Percentiles rank a stretch among this genome's conserved stretches.
Evolutionary conservation across 2,797 vertebrate species (phyloP).

Genomic region (Dryobates pubescens): DNA sequence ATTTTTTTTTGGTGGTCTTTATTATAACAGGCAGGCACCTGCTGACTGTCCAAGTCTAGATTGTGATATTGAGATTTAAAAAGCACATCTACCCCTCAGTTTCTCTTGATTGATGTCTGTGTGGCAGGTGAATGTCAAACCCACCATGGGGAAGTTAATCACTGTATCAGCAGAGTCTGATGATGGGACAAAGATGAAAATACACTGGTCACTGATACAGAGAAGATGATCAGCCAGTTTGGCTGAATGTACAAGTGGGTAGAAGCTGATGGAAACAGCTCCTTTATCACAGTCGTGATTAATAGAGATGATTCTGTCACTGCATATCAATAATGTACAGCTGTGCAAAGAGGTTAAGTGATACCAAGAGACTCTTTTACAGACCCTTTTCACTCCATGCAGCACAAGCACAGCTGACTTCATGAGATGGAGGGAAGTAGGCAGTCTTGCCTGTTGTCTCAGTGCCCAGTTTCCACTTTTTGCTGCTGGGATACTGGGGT

Average conservation of each 20-base stretch:
- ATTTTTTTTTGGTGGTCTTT: conserved; percentile 47
- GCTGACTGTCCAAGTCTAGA: conserved; percentile 49
- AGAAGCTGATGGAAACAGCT: background rate
- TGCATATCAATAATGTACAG: background rate
- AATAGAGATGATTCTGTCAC: background rate
- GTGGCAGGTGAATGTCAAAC: background rate
- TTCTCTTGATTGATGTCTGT: background rate
- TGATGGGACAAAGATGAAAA: background rate
- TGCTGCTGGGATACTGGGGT: background rate
- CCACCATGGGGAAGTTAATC: background rate
- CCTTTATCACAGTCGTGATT: background rate
- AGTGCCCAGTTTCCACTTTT: background rate
- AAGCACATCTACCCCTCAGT: background rate
- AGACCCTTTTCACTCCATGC: background rate
- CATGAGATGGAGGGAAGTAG: fast-evolving
- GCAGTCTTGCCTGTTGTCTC: background rate
- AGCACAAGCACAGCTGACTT: background rate
- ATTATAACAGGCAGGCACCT: conserved; percentile 75
- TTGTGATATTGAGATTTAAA: conserved; percentile 21
- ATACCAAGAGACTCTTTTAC: background rate
- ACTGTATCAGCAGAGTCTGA: background rate
- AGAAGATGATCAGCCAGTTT: background rate
- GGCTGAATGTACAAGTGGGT: background rate
- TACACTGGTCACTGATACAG: background rate
- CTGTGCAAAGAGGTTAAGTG: background rate